Evolutionary conservation across 1,140 invertebrate species (phyloP), one percentile per base, ranked within the genome.

Genomic region (Achatina immaculata): DNA sequence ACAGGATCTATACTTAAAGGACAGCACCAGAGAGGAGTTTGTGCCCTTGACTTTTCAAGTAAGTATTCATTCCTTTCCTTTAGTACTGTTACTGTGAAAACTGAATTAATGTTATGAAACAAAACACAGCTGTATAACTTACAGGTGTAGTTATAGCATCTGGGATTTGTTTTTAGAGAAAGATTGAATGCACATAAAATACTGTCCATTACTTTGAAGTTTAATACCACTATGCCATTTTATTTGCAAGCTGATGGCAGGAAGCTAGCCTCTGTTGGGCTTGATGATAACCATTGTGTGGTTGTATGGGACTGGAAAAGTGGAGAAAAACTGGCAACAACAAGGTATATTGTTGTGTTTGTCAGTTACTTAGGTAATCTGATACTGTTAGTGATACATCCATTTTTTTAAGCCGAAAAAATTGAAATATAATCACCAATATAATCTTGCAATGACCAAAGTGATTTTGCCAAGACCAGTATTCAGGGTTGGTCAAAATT

Each of bases 301-400:
- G 90, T 91, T 21, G 87, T 92, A 0, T 92, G 91, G 91, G 90
- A 92, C 82, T 92, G 91, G 91, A 88, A 85, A 74, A 91, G 90
- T 81, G 91, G 91, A 80, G 91, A 92, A 80, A 90, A 91, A 83
- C 82, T 92, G 11, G 91, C 91, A 2, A 89, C 89, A 24, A 89
- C 90, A 62, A 90, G 90, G 90, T 90, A 77, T n/a, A n/a, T n/a
- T 62, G 55, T 80, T 51, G 4, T 43, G 36, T n/a, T n/a, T n/a
- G n/a, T n/a, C n/a, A n/a, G n/a, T n/a, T n/a, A n/a, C n/a, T n/a
- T 36, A 83, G 9, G 42, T 38, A 19, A n/a, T 48, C 34, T 78
- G 28, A n/a, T 72, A 24, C 38, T 75, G n/a, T 38, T 24, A 65
- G 40, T 21, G 38, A 40, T 14, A 55, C 28, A 76, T 7, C n/a